Conservation (phyloP, 2,113 vertebrate species). For the Fukomys damarensis region DNA sequence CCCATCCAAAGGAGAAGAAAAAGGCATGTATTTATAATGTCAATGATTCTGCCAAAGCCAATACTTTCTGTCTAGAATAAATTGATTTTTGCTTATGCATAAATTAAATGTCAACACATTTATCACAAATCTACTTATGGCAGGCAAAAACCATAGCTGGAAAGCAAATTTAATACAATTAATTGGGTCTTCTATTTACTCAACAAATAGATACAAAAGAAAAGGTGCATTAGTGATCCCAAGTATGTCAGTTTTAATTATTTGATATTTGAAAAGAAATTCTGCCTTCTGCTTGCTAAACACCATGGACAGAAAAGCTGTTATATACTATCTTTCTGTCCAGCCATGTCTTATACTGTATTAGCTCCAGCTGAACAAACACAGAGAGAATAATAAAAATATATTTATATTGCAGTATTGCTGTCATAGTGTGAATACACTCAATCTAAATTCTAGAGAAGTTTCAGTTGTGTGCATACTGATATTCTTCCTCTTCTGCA, state of each 20-base stretch:
- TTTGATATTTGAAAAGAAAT: conserved; percentile 49
- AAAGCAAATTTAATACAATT: conserved; percentile 63
- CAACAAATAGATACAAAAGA: conserved; percentile 62
- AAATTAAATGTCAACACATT: conserved; percentile 77
- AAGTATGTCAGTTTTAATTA: conserved; percentile 55
- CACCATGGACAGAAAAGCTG: neutral
- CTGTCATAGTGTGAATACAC: neutral
- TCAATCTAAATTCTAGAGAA: conserved; percentile 14
- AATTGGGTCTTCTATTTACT: conserved; percentile 59
- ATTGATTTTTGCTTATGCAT: conserved; percentile 75
- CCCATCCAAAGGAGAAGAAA: neutral
- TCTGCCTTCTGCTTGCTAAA: neutral
- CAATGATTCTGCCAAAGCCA: conserved; percentile 54
- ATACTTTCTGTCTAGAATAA: conserved; percentile 67
- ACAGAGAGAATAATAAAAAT: neutral
- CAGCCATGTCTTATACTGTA: neutral
- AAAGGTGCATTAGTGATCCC: conserved; percentile 32
- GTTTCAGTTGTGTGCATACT: neutral
- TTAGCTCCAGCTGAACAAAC: conserved; percentile 49
- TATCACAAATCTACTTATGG: conserved; percentile 50
- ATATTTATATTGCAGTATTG: neutral
- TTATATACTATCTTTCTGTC: conserved; percentile 27
- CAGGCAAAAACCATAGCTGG: conserved; percentile 43
- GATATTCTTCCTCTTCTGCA: neutral
- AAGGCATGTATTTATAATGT: conserved; percentile 60